Conservation (phyloP, 2,113 vertebrate genomes). For the Saguinus midas region DNA sequence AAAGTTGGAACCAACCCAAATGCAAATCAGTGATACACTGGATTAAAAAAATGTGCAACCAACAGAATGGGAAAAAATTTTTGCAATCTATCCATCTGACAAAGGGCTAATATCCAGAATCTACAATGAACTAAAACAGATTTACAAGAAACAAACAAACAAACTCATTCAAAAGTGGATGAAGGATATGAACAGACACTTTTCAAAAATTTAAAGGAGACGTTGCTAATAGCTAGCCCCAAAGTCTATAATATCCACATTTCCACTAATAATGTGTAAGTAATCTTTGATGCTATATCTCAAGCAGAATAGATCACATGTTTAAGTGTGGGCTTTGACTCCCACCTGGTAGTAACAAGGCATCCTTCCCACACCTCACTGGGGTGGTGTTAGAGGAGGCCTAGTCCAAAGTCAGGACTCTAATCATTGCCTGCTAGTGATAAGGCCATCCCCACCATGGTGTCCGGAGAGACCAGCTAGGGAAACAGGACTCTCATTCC, state of each 20-base stretch:
- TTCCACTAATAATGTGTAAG: background rate
- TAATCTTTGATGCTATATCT: background rate
- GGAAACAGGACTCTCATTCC: background rate
- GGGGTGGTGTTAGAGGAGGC: background rate
- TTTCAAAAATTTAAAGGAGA: background rate
- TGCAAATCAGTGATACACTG: no score
- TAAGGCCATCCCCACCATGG: background rate
- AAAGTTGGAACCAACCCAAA: no score
- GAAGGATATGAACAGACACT: no score
- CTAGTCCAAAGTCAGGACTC: background rate
- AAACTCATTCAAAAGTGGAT: no score
- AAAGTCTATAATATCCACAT: background rate
- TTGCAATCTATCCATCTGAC: no score
- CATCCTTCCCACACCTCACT: background rate
- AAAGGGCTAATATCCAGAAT: no score
- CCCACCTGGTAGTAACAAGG: accelerated
- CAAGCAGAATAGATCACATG: background rate
- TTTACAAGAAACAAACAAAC: no score
- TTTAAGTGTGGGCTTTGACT: background rate
- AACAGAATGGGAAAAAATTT: no score
- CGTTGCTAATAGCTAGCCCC: background rate
- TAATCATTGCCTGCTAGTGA: background rate
- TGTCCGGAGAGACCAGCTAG: background rate
- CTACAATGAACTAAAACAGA: no score
- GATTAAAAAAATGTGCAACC: no score